phyloP scores from a whole-genome alignment of 2,888 invertebrate genomes.

The Xestia ashworthii region DNA sequence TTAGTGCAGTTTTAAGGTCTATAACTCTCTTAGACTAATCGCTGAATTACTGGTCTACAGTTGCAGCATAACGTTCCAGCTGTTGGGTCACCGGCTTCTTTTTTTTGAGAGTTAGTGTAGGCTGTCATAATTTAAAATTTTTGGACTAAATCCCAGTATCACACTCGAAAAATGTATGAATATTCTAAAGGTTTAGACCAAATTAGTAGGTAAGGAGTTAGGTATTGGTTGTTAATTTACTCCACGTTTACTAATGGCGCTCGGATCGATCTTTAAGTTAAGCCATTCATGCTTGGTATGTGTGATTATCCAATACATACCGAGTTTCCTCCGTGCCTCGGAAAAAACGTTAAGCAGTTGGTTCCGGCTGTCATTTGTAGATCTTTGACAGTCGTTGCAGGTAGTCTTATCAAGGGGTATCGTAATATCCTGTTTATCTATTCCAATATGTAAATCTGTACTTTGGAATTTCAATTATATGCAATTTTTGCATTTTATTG shows the following conservation, averaged over 20 bases:
- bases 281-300: no score
- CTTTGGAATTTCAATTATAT: no score
- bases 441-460: no score
- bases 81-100: background rate
- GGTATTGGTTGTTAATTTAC: background rate
- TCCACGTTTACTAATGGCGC: background rate
- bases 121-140: background rate
- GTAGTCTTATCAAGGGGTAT: no score
- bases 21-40: background rate
- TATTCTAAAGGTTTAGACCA: background rate
- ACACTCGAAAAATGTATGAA: background rate
- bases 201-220: background rate
- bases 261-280: no score
- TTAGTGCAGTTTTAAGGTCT: background rate
- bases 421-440: no score
- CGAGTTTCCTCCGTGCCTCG: no score
- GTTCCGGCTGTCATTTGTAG: no score
- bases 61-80: fast-evolving
- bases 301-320: no score
- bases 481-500: no score
- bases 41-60: background rate
- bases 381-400: no score
- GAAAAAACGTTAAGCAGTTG: no score
- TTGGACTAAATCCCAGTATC: background rate
- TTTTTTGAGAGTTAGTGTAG: background rate